These are phyloP conservation scores for Mallotus villosus DNA, from an alignment of 2,797 vertebrate species.

Conservation along the genomic window DNA sequence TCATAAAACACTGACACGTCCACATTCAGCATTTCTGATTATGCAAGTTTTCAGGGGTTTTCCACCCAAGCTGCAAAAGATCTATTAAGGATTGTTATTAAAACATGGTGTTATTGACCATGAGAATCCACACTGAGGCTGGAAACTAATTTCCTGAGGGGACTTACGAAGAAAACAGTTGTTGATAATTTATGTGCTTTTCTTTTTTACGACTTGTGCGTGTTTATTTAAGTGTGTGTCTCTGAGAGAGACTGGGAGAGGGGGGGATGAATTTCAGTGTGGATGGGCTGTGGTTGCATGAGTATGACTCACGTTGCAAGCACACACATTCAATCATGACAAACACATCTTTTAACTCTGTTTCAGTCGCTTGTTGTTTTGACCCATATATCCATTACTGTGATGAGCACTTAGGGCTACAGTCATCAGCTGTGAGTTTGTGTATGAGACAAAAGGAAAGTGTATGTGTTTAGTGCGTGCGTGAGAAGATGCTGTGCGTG, in stretches of 20 bases:
- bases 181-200: neutral
- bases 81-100: neutral
- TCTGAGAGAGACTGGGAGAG: neutral
- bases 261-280: neutral
- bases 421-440: neutral
- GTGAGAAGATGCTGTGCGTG: neutral
- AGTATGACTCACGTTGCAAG: conserved; percentile 23
- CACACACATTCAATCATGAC: conserved; percentile 8
- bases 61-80: neutral
- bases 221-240: neutral
- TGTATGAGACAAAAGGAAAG: conserved; percentile 17
- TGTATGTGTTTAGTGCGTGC: neutral
- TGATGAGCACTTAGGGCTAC: conserved; percentile 14
- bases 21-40: neutral
- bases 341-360: conserved; percentile 21
- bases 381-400: conserved; percentile 34
- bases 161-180: neutral
- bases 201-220: neutral
- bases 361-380: conserved; percentile 40
- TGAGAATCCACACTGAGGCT: neutral
- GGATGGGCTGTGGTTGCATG: neutral
- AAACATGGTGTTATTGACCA: neutral
- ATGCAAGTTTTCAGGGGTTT: too few relatives aligned
- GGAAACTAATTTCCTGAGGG: neutral
- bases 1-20: neutral